Evolutionary conservation across 2,888 invertebrate genomes (phyloP).

Genomic region (Nudaria mundana): DNA sequence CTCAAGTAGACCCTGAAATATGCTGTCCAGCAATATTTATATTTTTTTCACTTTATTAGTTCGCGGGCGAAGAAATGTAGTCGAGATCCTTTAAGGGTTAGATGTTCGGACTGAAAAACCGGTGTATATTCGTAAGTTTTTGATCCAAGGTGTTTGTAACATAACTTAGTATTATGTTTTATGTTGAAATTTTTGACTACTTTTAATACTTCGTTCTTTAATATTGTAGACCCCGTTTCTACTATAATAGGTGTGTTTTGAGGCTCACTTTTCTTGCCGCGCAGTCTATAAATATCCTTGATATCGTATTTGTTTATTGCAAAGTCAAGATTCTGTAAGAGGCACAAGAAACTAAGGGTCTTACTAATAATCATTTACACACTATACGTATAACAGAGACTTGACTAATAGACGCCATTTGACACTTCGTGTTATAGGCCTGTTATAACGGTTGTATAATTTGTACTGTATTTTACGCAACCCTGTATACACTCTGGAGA

Average conservation of each 20-base stretch:
- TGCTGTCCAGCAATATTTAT: slow-evolving; percentile 6
- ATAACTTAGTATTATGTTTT: slow-evolving; percentile 6
- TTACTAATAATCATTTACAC: too few relatives aligned
- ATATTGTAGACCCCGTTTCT: slow-evolving; percentile 6
- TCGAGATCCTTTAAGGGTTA: slow-evolving; percentile 7
- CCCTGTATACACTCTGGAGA: too few relatives aligned
- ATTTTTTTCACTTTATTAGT: neutral
- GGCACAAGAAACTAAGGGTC: too few relatives aligned
- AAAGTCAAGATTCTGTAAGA: neutral
- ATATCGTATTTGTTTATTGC: neutral
- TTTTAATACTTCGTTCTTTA: slow-evolving; percentile 7
- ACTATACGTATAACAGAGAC: too few relatives aligned
- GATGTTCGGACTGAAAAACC: slow-evolving; percentile 4
- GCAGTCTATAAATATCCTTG: slow-evolving; percentile 5
- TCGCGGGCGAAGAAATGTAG: slow-evolving; percentile 7
- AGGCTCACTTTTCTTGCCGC: neutral
- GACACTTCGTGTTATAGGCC: too few relatives aligned
- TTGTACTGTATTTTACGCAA: too few relatives aligned
- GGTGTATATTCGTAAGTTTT: slow-evolving; percentile 4
- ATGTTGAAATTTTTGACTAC: slow-evolving; percentile 8
- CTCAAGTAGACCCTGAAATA: too few relatives aligned
- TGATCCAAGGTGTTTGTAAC: slow-evolving; percentile 7
- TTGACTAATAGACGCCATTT: too few relatives aligned
- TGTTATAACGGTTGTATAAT: too few relatives aligned
- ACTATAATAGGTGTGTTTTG: slow-evolving; percentile 2